phyloP scores from a whole-genome alignment of 2,113 vertebrate genomes.

The Polypterus bichir region DNA sequence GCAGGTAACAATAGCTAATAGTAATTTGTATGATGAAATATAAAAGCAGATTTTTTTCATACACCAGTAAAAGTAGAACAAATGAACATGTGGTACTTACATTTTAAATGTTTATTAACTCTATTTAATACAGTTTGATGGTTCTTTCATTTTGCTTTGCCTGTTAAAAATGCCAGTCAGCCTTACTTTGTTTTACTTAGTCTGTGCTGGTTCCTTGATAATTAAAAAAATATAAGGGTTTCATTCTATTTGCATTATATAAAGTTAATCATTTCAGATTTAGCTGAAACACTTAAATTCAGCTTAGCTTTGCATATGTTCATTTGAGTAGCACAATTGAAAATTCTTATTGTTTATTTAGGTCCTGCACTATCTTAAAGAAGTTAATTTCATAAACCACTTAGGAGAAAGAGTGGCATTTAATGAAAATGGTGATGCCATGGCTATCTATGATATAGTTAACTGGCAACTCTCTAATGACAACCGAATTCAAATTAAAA shows the following conservation, averaged over 20 bases:
- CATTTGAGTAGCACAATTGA: background rate
- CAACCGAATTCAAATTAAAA: slow-evolving; percentile 19
- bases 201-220: too few species aligned
- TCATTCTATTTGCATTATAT: background rate
- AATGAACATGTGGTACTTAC: background rate
- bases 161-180: background rate
- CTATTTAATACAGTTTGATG: background rate
- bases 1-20: background rate
- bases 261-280: background rate
- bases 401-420: too few species aligned
- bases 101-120: background rate
- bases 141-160: background rate
- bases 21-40: background rate
- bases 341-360: background rate
- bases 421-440: too few species aligned
- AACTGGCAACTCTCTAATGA: too few species aligned
- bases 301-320: background rate
- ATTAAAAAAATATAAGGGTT: background rate
- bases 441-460: too few species aligned
- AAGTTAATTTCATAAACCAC: too few species aligned
- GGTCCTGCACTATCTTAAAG: too few species aligned
- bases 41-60: background rate
- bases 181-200: too few species aligned
- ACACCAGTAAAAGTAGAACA: background rate
- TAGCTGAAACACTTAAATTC: background rate